These are phyloP conservation scores for Drusus annulatus DNA, from an alignment of 1,140 invertebrate species.

Conservation along the genomic window DNA sequence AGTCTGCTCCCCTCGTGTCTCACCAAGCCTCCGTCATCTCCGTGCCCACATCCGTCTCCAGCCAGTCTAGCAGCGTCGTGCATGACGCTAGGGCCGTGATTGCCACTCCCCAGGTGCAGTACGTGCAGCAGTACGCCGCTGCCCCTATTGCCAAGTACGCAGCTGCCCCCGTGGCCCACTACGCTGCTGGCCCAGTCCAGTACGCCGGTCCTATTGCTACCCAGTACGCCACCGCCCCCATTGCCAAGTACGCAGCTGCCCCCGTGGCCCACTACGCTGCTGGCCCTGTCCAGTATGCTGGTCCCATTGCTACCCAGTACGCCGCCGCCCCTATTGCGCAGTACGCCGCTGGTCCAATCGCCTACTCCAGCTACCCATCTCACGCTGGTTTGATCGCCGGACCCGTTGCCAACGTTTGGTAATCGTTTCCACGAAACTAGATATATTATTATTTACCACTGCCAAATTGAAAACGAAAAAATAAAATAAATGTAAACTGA, in stretches of 20 bases:
- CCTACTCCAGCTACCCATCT: slow-evolving; percentile 52
- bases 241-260: slow-evolving; percentile 45
- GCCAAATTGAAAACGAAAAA: slow-evolving; percentile 39
- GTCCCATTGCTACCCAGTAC: slow-evolving; percentile 9
- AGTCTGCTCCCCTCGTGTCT: slow-evolving; percentile 38
- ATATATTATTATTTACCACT: not conserved
- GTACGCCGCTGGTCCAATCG: not conserved
- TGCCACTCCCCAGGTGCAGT: slow-evolving; percentile 31
- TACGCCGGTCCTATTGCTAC: slow-evolving; percentile 32
- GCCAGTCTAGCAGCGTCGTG: slow-evolving; percentile 63
- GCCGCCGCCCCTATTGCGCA: slow-evolving; percentile 3
- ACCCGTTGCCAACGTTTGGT: slow-evolving; percentile 52
- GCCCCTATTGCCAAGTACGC: slow-evolving; percentile 48
- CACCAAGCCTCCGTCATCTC: slow-evolving; percentile 46
- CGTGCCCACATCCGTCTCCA: slow-evolving; percentile 41
- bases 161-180: slow-evolving; percentile 43
- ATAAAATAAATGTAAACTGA: slow-evolving; percentile 8
- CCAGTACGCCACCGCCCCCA: slow-evolving; percentile 4
- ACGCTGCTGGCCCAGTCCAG: slow-evolving; percentile 33
- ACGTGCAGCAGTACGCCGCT: slow-evolving; percentile 40
- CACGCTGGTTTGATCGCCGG: slow-evolving; percentile 55
- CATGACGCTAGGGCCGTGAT: slow-evolving; percentile 52
- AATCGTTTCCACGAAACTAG: slow-evolving; percentile 21
- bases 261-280: slow-evolving; percentile 27
- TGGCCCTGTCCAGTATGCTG: slow-evolving; percentile 40